Base-by-base conservation (phyloP, 2,797 vertebrate genomes). In the Tarsius wallacei region DNA sequence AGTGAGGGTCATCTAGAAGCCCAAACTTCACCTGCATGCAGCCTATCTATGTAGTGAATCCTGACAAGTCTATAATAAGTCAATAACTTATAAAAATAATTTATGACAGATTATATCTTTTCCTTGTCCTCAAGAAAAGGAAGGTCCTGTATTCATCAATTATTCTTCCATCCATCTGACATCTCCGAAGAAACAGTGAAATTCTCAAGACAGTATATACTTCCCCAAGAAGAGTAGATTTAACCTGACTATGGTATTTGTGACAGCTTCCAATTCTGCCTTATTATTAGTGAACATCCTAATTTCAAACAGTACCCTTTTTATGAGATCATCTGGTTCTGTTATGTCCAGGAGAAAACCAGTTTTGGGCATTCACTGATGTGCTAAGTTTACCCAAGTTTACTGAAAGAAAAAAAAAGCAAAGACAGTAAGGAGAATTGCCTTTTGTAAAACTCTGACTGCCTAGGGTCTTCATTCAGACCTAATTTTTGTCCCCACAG, bases 391-490 rank as follows among this genome's bases (percentile, higher is more conserved):
- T 22, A 73, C 11, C 24, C 4, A 80, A n/a, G 14, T 59, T 89
- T 82, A 85, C 16, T 92, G 70, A 74, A 24, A 84, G 28, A 82
- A 61, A 47, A 22, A 9, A 33, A 57, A 49, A 42, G 8, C 22
- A 68, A 86, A 84, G 12, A 83, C 21, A 94, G 51, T 80, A 49
- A 77, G 9, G 36, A 74, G 16, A 55, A 1, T 81, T 76, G 0
- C 11, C 13, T 86, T 90, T 91, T 89, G 14, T 55, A 90, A 71
- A 95, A 96, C 28, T 63, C 83, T 91, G 53, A 78, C 11, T 94
- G 82, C 21, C n/a, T 80, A 24, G 1, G 36, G 36, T 42, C 55
- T 91, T 93, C 47, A 88, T 89, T 92, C 70, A 95, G 49, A 33
- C 14, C 26, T 77, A 12, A 59, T 53, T 95, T 83, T 80, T 90